Conservation (phyloP, 2,888 invertebrate genomes). For the Chouioia cunea region DNA sequence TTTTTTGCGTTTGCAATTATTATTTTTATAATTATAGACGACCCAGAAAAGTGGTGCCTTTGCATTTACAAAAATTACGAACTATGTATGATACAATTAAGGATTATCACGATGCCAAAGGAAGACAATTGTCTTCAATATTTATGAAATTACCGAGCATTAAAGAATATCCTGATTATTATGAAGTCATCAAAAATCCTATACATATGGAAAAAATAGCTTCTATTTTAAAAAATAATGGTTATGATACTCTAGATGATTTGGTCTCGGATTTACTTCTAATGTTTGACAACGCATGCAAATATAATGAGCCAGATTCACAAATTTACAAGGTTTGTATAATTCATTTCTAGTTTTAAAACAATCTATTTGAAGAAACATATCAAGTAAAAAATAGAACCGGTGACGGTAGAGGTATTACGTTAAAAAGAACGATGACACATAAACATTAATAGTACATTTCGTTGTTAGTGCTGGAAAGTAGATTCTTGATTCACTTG, state of each 20-base stretch:
- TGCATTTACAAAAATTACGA: constrained; percentile 81
- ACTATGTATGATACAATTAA: constrained; percentile 90
- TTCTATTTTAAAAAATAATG: constrained; percentile 82
- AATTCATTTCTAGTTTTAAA: constrained; percentile 3
- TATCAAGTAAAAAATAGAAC: too few species aligned
- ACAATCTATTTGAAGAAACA: neutral
- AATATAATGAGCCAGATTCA: constrained; percentile 97
- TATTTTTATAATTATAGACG: constrained; percentile 54
- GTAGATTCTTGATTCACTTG: too few species aligned
- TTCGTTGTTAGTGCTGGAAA: too few species aligned
- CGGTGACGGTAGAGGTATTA: too few species aligned
- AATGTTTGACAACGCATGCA: constrained; percentile 97
- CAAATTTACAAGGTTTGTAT: constrained; percentile 87
- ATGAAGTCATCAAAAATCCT: constrained; percentile 95
- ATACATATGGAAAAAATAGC: constrained; percentile 97
- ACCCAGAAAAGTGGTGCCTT: constrained; percentile 64
- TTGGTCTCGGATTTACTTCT: constrained; percentile 89
- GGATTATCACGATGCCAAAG: constrained; percentile 88
- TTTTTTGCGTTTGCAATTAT: constrained; percentile 32
- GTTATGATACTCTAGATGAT: constrained; percentile 87
- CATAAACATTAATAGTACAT: too few species aligned
- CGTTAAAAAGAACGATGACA: too few species aligned
- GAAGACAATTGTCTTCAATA: constrained; percentile 91
- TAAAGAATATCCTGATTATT: constrained; percentile 95
- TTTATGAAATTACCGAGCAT: constrained; percentile 96